A percentile compares a stretch with the other conserved stretches of the same genome.
phyloP scores from a whole-genome alignment of 2,113 vertebrate species.

The Sceloporus undulatus region DNA sequence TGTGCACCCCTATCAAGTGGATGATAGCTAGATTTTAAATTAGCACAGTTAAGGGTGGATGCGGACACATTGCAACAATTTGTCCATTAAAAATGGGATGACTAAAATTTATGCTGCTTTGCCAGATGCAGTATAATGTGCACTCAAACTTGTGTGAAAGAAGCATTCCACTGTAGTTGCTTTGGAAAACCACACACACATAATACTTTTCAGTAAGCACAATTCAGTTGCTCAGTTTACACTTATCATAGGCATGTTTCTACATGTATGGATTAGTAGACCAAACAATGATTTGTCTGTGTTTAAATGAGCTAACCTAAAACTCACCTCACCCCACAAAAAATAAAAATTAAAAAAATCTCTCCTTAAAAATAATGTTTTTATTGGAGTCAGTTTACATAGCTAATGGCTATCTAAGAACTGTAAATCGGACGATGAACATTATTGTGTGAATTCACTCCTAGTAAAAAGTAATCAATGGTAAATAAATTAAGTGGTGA shows the following conservation, averaged over 20 bases:
- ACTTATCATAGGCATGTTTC: neutral
- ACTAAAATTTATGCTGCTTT: neutral
- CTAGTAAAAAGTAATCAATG: neutral
- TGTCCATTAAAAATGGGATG: neutral
- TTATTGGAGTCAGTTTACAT: neutral
- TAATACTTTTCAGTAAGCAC: too few relatives aligned
- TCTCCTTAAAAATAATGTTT: neutral
- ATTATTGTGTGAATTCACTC: neutral
- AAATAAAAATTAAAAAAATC: neutral
- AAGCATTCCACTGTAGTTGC: neutral
- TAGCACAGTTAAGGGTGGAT: constrained; percentile 8
- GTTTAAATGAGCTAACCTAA: neutral
- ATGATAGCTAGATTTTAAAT: constrained; percentile 31
- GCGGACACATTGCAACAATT: neutral
- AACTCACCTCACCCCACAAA: neutral
- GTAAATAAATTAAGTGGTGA: neutral
- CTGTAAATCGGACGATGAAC: neutral
- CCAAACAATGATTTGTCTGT: neutral
- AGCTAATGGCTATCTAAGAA: neutral
- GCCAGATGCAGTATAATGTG: neutral
- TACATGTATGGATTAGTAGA: neutral
- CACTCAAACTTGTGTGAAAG: neutral
- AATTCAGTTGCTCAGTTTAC: too few relatives aligned
- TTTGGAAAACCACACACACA: neutral
- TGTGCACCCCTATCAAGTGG: neutral